Conservation (phyloP, 2,888 invertebrate genomes). For the Lapara coniferarum region DNA sequence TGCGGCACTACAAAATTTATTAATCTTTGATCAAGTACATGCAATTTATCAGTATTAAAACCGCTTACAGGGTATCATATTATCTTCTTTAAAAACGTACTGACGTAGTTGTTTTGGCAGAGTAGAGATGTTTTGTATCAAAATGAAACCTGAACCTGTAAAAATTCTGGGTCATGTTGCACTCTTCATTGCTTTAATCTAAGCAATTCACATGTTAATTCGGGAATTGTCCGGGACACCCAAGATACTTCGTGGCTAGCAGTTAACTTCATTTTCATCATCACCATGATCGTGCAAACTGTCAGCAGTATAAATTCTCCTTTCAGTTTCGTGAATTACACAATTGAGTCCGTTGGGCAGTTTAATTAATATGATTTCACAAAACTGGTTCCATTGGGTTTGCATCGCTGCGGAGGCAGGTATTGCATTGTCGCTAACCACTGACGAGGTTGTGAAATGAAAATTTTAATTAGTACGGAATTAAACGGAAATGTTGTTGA, state of each 20-base stretch:
- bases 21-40: neutral
- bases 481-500: conserved; percentile 14
- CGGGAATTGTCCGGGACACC: neutral
- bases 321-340: conserved; percentile 25
- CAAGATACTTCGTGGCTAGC: neutral
- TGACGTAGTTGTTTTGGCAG: neutral
- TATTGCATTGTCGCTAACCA: conserved; percentile 10
- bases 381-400: conserved; percentile 25
- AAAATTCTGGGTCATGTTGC: too few relatives aligned
- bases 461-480: conserved; percentile 21
- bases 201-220: too few relatives aligned
- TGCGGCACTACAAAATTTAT: neutral
- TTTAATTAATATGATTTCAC: conserved; percentile 29
- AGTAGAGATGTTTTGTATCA: too few relatives aligned
- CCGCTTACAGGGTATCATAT: neutral
- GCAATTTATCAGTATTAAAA: conserved; percentile 6
- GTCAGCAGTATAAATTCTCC: conserved; percentile 11
- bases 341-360: conserved; percentile 26
- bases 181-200: too few relatives aligned
- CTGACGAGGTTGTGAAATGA: conserved; percentile 19
- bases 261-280: neutral
- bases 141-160: too few relatives aligned
- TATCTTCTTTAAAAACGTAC: neutral
- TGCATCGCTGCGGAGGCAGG: conserved; percentile 20
- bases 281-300: neutral